Evolutionary conservation across 1,140 invertebrate species (phyloP), one percentile per base, ranked within the genome.

Genomic region (Trypoxylus dichotomus): DNA sequence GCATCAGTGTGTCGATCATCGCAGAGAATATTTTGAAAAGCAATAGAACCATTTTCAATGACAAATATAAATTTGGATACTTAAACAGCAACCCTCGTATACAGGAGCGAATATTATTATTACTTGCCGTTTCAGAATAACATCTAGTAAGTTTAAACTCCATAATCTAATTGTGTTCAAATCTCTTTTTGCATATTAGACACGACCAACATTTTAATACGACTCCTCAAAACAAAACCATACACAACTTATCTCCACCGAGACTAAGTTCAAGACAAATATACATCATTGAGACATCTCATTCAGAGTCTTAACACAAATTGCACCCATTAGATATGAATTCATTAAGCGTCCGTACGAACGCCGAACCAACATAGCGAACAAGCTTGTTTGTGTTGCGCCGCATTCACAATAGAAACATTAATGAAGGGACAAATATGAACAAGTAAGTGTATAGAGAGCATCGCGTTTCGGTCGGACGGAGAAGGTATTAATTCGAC

Each of bases 381-480:
- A 68, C 24, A 68, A 68, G 60, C 60, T 68, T 29, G 60, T 68
- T 68, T 68, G 60, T 68, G 60, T 68, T 27, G 21, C 60, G 21
- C 24, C 60, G 60, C 24, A 13, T 29, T 11, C 24, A 68, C 60
- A 68, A 68, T 68, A 68, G 60, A 29, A 68, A 74, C 72, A 74
- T 37, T 74, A 74, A 74, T 43, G 72, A 74, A 74, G 72, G 29
- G 72, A 74, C 72, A 74, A 74, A 74, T 74, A 74, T 74, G 41
- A 74, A 74, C 72, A 74, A 41, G 72, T 74, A 74, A 32, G 32
- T 43, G 41, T 74, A 32, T 68, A 58, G 15, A 58, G 15, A 68
- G 27, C 27, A 68, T 68, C 21, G 13, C 21, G 21, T 21, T 68
- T 68, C 60, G 60, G 60, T 68, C 60, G 19, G 60, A 27, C 47